A percentile compares a stretch with the other conserved stretches of the same genome.
These are phyloP conservation scores for Ranitomeya imitator DNA, from an alignment of 2,113 vertebrate genomes.

Conservation along the genomic window DNA sequence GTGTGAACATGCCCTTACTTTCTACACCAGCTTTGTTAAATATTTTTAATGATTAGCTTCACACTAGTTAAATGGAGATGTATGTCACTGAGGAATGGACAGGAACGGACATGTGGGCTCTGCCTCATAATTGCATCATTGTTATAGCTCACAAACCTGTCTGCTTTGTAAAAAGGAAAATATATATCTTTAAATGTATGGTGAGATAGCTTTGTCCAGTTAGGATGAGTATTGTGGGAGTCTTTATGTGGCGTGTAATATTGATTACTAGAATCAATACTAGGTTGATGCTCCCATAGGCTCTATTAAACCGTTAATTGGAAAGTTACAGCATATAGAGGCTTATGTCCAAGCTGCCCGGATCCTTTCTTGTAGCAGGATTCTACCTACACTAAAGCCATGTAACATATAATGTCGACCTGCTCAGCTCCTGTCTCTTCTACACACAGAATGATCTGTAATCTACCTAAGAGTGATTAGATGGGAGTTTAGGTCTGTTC, in stretches of 20 bases:
- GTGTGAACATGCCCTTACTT: background rate
- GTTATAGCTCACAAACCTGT: background rate
- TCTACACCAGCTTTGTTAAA: background rate
- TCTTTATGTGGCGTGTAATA: conserved; percentile 46
- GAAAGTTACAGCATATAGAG: conserved; percentile 34
- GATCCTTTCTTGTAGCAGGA: background rate
- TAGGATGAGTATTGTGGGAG: conserved; percentile 46
- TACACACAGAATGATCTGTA: background rate
- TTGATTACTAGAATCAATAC: conserved; percentile 41
- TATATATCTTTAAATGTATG: conserved; percentile 1
- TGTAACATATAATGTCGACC: conserved; percentile 9
- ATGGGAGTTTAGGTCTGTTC: background rate
- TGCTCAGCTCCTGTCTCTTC: background rate
- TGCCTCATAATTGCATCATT: background rate
- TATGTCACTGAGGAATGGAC: background rate
- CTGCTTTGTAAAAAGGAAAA: background rate
- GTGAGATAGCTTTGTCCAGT: conserved; percentile 8
- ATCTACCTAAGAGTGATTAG: background rate
- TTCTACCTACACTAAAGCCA: background rate
- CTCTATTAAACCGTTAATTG: conserved; percentile 55
- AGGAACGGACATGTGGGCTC: background rate
- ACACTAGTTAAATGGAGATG: background rate
- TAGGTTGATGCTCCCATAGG: conserved; percentile 40
- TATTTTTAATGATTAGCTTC: background rate
- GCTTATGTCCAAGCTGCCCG: background rate